Evolutionary conservation across 2,797 vertebrate species (phyloP).

Genomic region (Stomatorhinus walkeri): DNA sequence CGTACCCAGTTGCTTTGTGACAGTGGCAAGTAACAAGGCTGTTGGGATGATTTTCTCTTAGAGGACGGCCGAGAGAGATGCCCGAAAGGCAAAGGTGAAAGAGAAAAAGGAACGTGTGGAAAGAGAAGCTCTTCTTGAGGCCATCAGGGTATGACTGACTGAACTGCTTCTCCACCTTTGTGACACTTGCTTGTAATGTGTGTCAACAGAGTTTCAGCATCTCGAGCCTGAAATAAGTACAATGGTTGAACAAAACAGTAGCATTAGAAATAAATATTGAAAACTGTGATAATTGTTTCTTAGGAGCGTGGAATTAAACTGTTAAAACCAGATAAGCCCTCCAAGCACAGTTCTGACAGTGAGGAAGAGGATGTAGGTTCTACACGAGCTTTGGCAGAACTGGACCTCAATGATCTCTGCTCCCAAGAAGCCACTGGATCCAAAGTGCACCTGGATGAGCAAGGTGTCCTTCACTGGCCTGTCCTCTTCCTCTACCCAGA

Average conservation of each 20-base stretch:
- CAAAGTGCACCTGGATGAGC: constrained; percentile 69
- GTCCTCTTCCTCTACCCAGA: constrained; percentile 92
- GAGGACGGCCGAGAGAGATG: constrained; percentile 76
- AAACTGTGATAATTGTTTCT: not conserved
- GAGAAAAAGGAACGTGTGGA: constrained; percentile 64
- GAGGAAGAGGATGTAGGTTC: constrained; percentile 56
- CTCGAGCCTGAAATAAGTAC: not conserved
- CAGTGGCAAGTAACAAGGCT: not conserved
- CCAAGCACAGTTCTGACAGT: constrained; percentile 44
- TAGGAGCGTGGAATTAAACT: constrained; percentile 80
- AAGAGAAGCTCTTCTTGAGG: constrained; percentile 63
- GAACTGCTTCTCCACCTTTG: not conserved
- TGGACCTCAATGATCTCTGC: constrained; percentile 61
- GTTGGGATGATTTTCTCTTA: constrained; percentile 35
- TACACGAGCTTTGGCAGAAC: constrained; percentile 47
- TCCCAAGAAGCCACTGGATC: constrained; percentile 62
- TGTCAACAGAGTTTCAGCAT: not conserved
- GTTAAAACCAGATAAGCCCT: constrained; percentile 31
- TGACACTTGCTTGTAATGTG: not conserved
- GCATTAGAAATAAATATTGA: not conserved
- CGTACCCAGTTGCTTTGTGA: not conserved
- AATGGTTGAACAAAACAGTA: not conserved
- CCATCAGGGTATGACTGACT: constrained; percentile 54
- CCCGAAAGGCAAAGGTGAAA: constrained; percentile 70
- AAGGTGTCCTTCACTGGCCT: constrained; percentile 78